These are phyloP conservation scores for Conchocele bisecta DNA, from an alignment of 2,888 invertebrate species.

Conservation along the genomic window DNA sequence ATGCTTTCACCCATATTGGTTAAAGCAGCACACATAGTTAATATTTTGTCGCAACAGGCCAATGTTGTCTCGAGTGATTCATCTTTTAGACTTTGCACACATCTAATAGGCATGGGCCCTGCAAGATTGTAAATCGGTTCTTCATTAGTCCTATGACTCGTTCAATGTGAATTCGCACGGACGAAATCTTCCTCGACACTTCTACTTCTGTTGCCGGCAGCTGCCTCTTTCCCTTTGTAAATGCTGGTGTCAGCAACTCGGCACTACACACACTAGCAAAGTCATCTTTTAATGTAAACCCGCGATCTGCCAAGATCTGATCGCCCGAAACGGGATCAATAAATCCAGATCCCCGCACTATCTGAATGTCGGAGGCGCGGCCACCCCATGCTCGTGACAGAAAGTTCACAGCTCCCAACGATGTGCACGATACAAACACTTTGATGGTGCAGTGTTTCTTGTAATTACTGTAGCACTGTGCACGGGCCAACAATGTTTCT, in stretches of 20 bases:
- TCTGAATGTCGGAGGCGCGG: slow-evolving; percentile 50
- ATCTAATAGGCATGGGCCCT: not conserved
- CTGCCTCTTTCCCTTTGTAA: slow-evolving; percentile 54
- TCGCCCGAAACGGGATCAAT: slow-evolving; percentile 41
- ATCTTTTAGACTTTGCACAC: not conserved
- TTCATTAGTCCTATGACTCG: slow-evolving; percentile 58
- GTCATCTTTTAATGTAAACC: slow-evolving; percentile 58
- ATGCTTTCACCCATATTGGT: not conserved
- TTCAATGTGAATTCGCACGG: slow-evolving; percentile 56
- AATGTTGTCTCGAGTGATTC: not conserved
- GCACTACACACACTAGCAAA: slow-evolving; percentile 47
- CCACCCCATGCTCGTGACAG: slow-evolving; percentile 56
- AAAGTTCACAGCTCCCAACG: slow-evolving; percentile 44
- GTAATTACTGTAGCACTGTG: slow-evolving; percentile 39
- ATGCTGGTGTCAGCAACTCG: slow-evolving; percentile 51
- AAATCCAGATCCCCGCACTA: slow-evolving; percentile 48
- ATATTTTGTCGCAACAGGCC: not conserved
- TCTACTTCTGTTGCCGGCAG: slow-evolving; percentile 54
- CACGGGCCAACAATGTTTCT: slow-evolving; percentile 21
- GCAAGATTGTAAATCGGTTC: slow-evolving; percentile 48
- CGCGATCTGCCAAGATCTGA: slow-evolving; percentile 59
- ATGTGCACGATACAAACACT: slow-evolving; percentile 33
- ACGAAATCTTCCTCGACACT: slow-evolving; percentile 39
- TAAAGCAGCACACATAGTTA: not conserved
- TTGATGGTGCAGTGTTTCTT: slow-evolving; percentile 47